phyloP scores from a whole-genome alignment of 2,113 vertebrate species.

The Chrysochloris asiatica region DNA sequence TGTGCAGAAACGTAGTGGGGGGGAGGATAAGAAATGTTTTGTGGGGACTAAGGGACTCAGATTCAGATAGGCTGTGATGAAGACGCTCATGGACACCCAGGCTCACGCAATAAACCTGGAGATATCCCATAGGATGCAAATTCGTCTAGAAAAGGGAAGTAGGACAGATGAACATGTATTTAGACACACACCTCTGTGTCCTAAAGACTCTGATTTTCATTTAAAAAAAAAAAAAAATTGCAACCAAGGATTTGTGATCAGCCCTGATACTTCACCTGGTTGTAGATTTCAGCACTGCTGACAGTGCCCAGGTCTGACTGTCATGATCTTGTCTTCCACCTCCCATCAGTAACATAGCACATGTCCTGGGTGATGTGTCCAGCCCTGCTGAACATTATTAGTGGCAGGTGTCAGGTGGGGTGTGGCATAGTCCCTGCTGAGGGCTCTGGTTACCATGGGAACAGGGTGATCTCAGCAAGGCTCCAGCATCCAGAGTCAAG shows the following conservation, averaged over 20 bases:
- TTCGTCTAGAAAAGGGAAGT: not conserved
- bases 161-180: not conserved
- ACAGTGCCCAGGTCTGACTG: not conserved
- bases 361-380: not conserved
- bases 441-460: not conserved
- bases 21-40: rapidly evolving
- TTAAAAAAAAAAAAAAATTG: not conserved
- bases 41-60: not conserved
- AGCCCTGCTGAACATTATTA: not conserved
- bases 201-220: not conserved
- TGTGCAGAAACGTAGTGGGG: rapidly evolving
- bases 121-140: not conserved
- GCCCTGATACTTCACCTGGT: not conserved
- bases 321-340: not conserved
- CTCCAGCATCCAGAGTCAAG: not conserved
- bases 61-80: rapidly evolving
- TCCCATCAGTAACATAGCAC: not conserved
- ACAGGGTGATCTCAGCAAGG: not conserved
- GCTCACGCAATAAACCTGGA: not conserved
- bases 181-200: not conserved
- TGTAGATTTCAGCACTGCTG: not conserved
- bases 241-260: rapidly evolving
- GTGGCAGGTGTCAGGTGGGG: not conserved
- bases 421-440: not conserved
- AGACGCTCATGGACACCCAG: not conserved